A percentile compares a stretch with the other conserved stretches of the same genome.
Evolutionary conservation across 2,888 invertebrate species (phyloP).

Genomic region (Pollenia griseotomentosa): DNA sequence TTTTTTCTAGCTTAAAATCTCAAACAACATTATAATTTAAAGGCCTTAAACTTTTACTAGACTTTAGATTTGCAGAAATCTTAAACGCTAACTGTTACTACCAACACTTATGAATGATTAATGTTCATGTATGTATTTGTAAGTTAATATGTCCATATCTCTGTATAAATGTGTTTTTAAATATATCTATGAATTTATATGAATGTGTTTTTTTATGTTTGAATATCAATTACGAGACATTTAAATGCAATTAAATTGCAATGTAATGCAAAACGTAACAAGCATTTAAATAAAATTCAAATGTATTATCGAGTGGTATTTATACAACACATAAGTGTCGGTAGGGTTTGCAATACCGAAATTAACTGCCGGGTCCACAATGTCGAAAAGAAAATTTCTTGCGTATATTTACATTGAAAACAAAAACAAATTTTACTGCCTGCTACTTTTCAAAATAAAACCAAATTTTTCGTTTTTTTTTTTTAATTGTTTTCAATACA

Average conservation of each 20-base stretch:
- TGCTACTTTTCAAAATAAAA: too few species aligned
- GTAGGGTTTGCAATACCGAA: neutral
- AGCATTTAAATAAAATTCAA: slow-evolving; percentile 69
- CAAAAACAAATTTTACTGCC: too few species aligned
- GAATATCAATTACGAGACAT: slow-evolving; percentile 73
- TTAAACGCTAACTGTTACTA: slow-evolving; percentile 11
- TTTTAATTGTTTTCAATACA: too few species aligned
- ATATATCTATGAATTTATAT: slow-evolving; percentile 26
- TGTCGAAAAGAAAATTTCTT: too few species aligned
- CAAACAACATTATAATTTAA: too few species aligned
- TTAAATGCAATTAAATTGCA: slow-evolving; percentile 73
- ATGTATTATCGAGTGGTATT: slow-evolving; percentile 53
- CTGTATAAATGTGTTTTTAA: slow-evolving; percentile 6
- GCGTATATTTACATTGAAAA: too few species aligned
- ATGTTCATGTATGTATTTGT: slow-evolving; percentile 38
- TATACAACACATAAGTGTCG: neutral
- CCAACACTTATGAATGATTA: slow-evolving; percentile 45
- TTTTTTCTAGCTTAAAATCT: too few species aligned
- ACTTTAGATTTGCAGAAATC: too few species aligned
- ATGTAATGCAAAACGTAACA: slow-evolving; percentile 74
- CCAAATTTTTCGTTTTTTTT: too few species aligned
- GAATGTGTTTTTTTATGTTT: slow-evolving; percentile 60
- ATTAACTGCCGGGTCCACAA: too few species aligned
- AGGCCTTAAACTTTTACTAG: too few species aligned
- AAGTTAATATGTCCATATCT: slow-evolving; percentile 43